Conservation (phyloP, 2,797 vertebrate genomes). For the Paguma larvata region DNA sequence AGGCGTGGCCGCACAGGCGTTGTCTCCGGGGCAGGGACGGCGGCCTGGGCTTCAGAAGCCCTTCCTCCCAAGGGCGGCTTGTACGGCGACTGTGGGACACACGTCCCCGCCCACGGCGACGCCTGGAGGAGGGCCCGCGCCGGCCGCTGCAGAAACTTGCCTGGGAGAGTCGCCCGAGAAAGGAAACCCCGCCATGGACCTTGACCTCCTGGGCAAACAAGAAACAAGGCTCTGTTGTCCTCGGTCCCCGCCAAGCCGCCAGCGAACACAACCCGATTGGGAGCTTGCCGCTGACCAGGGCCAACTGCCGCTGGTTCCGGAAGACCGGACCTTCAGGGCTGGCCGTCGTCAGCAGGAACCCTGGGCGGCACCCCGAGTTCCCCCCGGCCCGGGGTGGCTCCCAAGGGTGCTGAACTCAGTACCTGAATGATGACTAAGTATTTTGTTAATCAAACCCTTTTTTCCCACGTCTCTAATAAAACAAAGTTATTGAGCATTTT, state of each 20-base stretch:
- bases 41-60: constrained; percentile 25
- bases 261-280: rapidly evolving
- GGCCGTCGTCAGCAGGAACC: rapidly evolving
- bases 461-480: neutral
- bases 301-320: neutral
- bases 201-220: neutral
- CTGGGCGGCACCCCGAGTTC: neutral
- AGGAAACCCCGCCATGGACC: neutral
- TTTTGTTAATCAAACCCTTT: neutral
- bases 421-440: rapidly evolving
- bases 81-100: neutral
- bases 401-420: too few relatives aligned
- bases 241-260: rapidly evolving
- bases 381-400: rapidly evolving
- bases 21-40: neutral
- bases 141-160: neutral
- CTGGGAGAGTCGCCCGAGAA: neutral
- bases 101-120: rapidly evolving
- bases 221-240: neutral
- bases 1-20: constrained; percentile 37
- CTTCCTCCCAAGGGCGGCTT: rapidly evolving
- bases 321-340: neutral
- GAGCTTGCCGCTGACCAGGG: neutral
- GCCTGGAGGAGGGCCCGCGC: neutral
- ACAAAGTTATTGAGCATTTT: too few relatives aligned